Percentiles rank a stretch among this genome's conserved stretches.
These are phyloP conservation scores for Stegophylla sp. DNA, from an alignment of 2,888 invertebrate species.

Conservation along the genomic window DNA sequence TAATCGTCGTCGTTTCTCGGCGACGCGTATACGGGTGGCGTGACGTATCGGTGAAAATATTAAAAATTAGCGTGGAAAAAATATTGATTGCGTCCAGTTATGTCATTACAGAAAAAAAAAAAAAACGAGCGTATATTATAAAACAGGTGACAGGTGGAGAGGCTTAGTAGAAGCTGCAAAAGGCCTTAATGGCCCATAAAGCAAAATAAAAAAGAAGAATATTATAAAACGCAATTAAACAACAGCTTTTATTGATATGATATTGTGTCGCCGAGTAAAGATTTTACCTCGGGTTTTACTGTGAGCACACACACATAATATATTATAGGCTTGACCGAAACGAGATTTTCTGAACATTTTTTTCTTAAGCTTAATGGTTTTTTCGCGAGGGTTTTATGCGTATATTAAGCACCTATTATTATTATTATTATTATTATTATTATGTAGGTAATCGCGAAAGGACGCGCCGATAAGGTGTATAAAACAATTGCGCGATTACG, in stretches of 20 bases:
- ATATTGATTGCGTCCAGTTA: background rate
- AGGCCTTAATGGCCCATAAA: too few relatives aligned
- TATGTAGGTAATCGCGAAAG: background rate
- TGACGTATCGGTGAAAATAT: background rate
- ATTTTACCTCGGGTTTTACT: background rate
- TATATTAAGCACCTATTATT: too few relatives aligned
- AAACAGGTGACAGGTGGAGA: too few relatives aligned
- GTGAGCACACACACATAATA: too few relatives aligned
- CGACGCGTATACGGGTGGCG: background rate
- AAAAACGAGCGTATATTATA: background rate
- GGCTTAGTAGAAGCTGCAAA: too few relatives aligned
- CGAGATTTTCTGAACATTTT: background rate
- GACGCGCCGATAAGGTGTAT: background rate
- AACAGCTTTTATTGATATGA: background rate
- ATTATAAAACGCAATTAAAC: too few relatives aligned
- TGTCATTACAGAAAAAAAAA: background rate
- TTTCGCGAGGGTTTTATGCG: too few relatives aligned
- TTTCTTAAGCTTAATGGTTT: background rate
- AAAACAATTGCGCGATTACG: constrained; percentile 37
- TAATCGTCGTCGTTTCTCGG: constrained; percentile 40
- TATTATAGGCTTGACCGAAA: background rate
- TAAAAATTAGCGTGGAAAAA: background rate
- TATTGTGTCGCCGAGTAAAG: background rate
- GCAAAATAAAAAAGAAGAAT: too few relatives aligned
- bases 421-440: too few relatives aligned